phyloP scores from a whole-genome alignment of 2,113 vertebrate species.

The Lepisosteus oculatus region DNA sequence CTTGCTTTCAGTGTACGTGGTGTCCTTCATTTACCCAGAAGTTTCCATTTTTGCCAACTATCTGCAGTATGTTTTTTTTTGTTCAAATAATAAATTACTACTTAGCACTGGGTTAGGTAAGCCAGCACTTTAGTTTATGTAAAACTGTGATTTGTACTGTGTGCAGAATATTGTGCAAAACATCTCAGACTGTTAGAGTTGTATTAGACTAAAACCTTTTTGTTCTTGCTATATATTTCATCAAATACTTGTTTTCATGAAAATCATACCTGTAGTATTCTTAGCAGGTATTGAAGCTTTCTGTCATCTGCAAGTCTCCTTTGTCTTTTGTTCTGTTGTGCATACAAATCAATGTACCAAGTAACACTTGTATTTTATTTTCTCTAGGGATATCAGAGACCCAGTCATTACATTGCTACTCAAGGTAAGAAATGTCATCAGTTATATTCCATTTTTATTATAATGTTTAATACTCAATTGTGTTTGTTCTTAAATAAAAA shows the following conservation, averaged over 20 bases:
- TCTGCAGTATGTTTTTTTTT: too few species aligned
- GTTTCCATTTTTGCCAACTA: too few species aligned
- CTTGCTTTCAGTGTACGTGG: too few species aligned
- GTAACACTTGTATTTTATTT: slow-evolving; percentile 22
- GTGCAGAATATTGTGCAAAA: too few species aligned
- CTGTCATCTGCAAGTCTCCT: slow-evolving; percentile 17
- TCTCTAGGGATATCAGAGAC: slow-evolving; percentile 94
- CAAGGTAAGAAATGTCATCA: slow-evolving; percentile 76
- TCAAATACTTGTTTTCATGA: slow-evolving; percentile 19
- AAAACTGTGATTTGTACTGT: too few species aligned
- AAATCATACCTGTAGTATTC: slow-evolving; percentile 13
- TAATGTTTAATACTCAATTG: background rate
- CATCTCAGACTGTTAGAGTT: too few species aligned
- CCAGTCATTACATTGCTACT: slow-evolving; percentile 97
- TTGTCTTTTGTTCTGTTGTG: slow-evolving; percentile 11
- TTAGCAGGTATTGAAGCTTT: slow-evolving; percentile 8
- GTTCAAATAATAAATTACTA: too few species aligned
- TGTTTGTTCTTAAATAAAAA: background rate
- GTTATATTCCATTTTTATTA: background rate
- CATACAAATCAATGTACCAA: background rate
- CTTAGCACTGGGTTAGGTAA: too few species aligned
- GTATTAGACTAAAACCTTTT: background rate
- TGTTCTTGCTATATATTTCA: slow-evolving; percentile 11
- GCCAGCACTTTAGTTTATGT: too few species aligned
- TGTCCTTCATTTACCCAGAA: too few species aligned